Conservation (phyloP, 2,888 invertebrate genomes). For the Argyresthia albistria region DNA sequence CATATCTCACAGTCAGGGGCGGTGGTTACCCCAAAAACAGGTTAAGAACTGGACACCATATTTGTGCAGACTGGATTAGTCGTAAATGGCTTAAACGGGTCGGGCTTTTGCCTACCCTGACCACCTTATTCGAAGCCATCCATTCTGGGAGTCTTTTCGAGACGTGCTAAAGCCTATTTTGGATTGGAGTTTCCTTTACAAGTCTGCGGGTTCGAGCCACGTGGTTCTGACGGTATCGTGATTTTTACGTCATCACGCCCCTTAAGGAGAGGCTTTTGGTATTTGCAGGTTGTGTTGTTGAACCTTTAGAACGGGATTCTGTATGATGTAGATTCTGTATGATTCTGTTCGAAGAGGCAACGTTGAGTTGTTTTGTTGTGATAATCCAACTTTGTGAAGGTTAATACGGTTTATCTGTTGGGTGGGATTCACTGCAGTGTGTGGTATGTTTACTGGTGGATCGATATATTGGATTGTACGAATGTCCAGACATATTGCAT, state of each 20-base stretch:
- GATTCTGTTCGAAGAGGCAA: no score
- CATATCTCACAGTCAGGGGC: slow-evolving; percentile 39
- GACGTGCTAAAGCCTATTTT: background rate
- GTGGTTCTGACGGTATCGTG: slow-evolving; percentile 6
- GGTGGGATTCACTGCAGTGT: no score
- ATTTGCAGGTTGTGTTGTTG: slow-evolving; percentile 4
- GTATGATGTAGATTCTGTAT: background rate
- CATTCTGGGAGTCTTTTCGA: background rate
- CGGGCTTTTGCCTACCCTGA: slow-evolving; percentile 39
- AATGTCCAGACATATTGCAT: no score
- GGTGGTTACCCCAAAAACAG: slow-evolving; percentile 70
- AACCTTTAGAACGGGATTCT: slow-evolving; percentile 10
- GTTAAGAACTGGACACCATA: slow-evolving; percentile 68
- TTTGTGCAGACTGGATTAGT: slow-evolving; percentile 67
- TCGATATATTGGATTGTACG: no score
- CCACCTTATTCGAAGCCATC: slow-evolving; percentile 5
- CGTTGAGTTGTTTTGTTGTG: background rate
- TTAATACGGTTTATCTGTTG: background rate
- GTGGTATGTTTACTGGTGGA: no score
- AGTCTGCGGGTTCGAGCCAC: background rate
- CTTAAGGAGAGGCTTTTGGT: slow-evolving; percentile 35
- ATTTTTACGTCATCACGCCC: slow-evolving; percentile 47
- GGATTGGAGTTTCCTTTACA: background rate
- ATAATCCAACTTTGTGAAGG: background rate
- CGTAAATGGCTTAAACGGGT: slow-evolving; percentile 68